A percentile compares a stretch with the other conserved stretches of the same genome.
These are phyloP conservation scores for Conus betulinus DNA, from an alignment of 1,140 invertebrate species.

Conservation along the genomic window DNA sequence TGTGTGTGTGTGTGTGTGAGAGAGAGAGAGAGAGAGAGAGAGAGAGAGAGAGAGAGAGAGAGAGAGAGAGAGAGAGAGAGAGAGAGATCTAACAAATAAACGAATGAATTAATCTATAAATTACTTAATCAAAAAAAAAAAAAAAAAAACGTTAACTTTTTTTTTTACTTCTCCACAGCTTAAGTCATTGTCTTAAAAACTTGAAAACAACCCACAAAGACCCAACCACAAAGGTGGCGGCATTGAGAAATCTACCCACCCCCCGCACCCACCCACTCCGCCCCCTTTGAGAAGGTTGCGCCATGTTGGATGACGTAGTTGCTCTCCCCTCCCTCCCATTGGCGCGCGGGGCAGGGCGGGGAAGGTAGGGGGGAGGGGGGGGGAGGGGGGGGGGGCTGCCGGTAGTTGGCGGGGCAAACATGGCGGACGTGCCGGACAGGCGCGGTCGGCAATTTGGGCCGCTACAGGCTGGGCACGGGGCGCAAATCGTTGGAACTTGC, in stretches of 20 bases:
- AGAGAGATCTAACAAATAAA: background rate
- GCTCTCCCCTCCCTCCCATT: background rate
- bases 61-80: background rate
- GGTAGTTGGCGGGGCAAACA: slow-evolving; percentile 28
- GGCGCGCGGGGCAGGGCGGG: background rate
- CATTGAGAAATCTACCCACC: background rate
- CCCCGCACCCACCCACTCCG: background rate
- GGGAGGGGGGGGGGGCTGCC: background rate
- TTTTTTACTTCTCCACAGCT: background rate
- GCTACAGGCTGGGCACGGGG: background rate
- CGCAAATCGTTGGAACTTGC: slow-evolving; percentile 16
- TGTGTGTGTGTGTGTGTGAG: background rate
- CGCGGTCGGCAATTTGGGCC: slow-evolving; percentile 5
- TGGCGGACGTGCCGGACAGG: slow-evolving; percentile 7
- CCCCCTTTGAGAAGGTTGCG: background rate
- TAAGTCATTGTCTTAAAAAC: background rate
- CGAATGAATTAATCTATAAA: background rate
- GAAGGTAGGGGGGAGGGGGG: background rate
- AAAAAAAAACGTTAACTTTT: background rate
- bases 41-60: background rate
- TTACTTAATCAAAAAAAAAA: too few relatives aligned
- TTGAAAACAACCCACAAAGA: background rate
- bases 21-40: background rate
- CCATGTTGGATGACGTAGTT: slow-evolving; percentile 2
- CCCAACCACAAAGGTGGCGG: background rate